These are phyloP conservation scores for Ctenodactylus gundi DNA, from an alignment of 2,113 vertebrate species.

Conservation along the genomic window DNA sequence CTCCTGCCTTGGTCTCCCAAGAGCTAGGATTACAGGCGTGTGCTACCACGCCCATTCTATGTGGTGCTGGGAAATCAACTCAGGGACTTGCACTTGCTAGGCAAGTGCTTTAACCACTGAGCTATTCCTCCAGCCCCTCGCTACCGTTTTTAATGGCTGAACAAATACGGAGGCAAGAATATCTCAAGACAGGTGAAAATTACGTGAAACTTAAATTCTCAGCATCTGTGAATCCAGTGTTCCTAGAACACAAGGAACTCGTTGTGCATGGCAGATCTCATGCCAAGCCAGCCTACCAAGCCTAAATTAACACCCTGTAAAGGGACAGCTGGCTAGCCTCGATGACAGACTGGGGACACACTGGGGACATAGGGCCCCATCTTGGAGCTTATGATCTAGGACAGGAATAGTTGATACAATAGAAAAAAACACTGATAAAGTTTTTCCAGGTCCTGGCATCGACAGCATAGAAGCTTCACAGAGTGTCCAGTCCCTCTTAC, in stretches of 20 bases:
- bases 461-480: neutral
- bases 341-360: neutral
- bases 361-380: neutral
- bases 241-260: too few relatives aligned
- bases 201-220: neutral
- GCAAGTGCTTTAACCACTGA: too few relatives aligned
- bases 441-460: neutral
- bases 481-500: accelerated
- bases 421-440: neutral
- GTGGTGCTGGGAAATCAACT: too few relatives aligned
- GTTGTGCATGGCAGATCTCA: neutral
- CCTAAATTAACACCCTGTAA: neutral
- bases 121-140: neutral
- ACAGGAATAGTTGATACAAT: neutral
- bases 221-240: neutral
- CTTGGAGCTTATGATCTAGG: neutral
- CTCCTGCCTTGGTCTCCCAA: neutral
- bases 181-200: conserved; percentile 18
- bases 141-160: conserved; percentile 8
- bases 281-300: neutral
- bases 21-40: neutral
- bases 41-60: too few relatives aligned
- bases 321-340: too few relatives aligned
- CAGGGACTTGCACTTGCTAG: too few relatives aligned
- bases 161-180: neutral